A percentile compares a stretch with the other conserved stretches of the same genome.
phyloP scores from a whole-genome alignment of 2,797 vertebrate genomes.

The Lagodon rhomboides region DNA sequence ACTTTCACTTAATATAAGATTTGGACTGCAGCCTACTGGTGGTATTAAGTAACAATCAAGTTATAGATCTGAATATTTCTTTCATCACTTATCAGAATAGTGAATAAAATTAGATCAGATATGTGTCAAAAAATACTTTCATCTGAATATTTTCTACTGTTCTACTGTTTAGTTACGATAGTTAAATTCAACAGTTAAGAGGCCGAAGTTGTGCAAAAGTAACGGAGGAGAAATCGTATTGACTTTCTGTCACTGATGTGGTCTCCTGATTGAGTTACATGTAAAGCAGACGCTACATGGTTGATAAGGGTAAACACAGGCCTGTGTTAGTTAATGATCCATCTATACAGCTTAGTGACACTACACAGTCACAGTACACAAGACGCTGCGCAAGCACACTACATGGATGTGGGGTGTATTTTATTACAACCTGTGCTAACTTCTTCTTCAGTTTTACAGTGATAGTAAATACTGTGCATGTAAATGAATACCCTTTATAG shows the following conservation, averaged over 20 bases:
- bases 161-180: not conserved
- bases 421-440: not conserved
- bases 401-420: not conserved
- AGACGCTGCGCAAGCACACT: not conserved
- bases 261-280: not conserved
- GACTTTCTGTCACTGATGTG: not conserved
- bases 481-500: not conserved
- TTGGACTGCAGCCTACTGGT: too few species aligned
- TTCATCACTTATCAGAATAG: not conserved
- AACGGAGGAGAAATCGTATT: not conserved
- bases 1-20: not conserved
- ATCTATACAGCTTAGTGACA: slow-evolving; percentile 31
- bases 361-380: slow-evolving; percentile 14
- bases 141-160: too few species aligned
- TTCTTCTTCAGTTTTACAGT: not conserved
- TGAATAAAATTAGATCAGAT: not conserved
- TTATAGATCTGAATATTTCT: not conserved
- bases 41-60: not conserved
- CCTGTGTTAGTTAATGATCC: slow-evolving; percentile 52
- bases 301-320: slow-evolving; percentile 14
- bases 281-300: slow-evolving; percentile 14
- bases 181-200: not conserved
- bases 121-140: not conserved
- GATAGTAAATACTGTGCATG: not conserved
- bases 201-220: not conserved